Evolutionary conservation across 64 coral and sea anemone species (phyloP), one percentile per base, ranked within the genome.

Genomic region (Porites australiensis): DNA sequence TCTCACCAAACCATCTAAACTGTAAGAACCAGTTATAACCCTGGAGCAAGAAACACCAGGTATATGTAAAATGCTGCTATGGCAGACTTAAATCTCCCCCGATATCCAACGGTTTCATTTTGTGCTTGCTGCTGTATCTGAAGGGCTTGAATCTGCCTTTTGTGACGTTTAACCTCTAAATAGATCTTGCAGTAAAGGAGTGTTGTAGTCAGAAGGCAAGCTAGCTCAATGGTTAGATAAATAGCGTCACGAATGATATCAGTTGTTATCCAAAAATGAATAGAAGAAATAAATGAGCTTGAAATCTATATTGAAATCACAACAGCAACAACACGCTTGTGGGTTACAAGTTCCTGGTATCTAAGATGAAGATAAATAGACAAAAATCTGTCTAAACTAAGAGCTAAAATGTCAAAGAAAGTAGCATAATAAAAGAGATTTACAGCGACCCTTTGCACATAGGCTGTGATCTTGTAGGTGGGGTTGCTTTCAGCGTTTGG

Each of bases 311-410:
- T 50, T 76, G 5, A 76, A 16, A 50, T 52, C 16, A 52, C 47
- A 4, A 50, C 13, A 48, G 46, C 73, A 76, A 19, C 11, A 8
- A 76, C 73, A 76, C 73, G 73, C 45, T 50, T n/a, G 15, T 48
- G 3, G 50, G 48, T 76, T 16, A 76, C 73, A 51, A 76, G 47
- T 76, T 76, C 73, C 44, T 50, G 73, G 48, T 76, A 76, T 52
- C 48, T 76, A 10, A 76, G 47, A 76, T 76, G 73, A 19, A 50
- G 15, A 76, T 51, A 47, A 76, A 76, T 50, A 8, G 73, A 14
- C 15, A 76, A 50, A 15, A 76, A 76, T 47, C 73, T 76, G 13
- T 76, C 73, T n/a, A 52, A 46, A 76, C 44, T 76, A n/a, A 76
- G 16, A 50, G 15, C 73, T 0, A 19, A 15, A 5, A 76, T 45